A percentile compares a stretch with the other conserved stretches of the same genome.
Conservation (phyloP, 2,113 vertebrate genomes). For the Ammodramus savannarum region DNA sequence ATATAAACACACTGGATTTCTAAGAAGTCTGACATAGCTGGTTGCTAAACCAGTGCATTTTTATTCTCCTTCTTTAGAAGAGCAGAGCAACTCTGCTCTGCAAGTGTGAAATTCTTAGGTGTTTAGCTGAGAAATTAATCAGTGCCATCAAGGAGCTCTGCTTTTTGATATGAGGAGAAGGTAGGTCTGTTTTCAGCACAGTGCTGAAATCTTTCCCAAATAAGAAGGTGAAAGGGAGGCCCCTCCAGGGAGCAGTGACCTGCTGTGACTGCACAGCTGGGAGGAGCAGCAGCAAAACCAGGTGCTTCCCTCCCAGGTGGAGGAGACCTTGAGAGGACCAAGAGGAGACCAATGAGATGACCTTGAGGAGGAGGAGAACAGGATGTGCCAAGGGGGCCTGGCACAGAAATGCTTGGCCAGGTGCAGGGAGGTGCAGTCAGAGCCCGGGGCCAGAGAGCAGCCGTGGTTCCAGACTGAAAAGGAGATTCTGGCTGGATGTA, state of each 20-base stretch:
- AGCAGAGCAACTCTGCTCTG: background rate
- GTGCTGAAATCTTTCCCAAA: background rate
- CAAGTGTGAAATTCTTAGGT: background rate
- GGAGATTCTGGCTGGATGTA: background rate
- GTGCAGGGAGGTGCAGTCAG: background rate
- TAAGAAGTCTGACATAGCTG: background rate
- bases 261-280: background rate
- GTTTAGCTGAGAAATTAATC: background rate
- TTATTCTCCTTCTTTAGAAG: background rate
- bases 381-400: background rate
- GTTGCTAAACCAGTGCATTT: background rate
- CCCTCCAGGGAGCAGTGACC: background rate
- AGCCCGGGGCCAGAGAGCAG: fast-evolving
- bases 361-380: background rate
- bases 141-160: background rate
- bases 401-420: background rate
- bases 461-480: fast-evolving
- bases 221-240: fast-evolving
- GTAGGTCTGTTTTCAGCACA: background rate
- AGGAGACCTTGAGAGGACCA: background rate
- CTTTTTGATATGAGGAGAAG: background rate
- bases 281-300: background rate
- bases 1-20: background rate
- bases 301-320: background rate
- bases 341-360: background rate